These are phyloP conservation scores for Drosophila subquinaria DNA, from an alignment of 2,888 invertebrate genomes.

Conservation along the genomic window DNA sequence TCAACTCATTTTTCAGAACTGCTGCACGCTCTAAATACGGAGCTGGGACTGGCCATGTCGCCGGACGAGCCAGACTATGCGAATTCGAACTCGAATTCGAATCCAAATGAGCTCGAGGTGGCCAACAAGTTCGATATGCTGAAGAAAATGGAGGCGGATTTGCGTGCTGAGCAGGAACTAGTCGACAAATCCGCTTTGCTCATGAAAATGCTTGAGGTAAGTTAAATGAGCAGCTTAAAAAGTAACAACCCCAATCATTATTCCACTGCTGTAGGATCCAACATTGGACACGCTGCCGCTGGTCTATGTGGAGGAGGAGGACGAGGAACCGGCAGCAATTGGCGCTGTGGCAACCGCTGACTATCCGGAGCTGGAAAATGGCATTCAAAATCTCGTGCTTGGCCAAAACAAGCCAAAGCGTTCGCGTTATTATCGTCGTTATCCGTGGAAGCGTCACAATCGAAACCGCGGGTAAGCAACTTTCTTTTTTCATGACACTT, in stretches of 20 bases:
- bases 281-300: conserved; percentile 83
- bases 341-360: conserved; percentile 45
- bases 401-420: conserved; percentile 85
- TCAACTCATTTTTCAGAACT: conserved; percentile 64
- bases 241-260: not conserved
- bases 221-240: conserved; percentile 26
- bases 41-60: conserved; percentile 62
- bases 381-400: conserved; percentile 46
- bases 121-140: conserved; percentile 83
- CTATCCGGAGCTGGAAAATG: conserved; percentile 58
- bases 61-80: conserved; percentile 75
- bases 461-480: conserved; percentile 84
- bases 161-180: conserved; percentile 84
- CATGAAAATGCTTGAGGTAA: conserved; percentile 85
- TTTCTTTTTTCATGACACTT: not conserved
- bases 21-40: conserved; percentile 79
- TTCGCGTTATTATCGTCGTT: conserved; percentile 88
- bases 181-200: conserved; percentile 84
- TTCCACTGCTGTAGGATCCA: conserved; percentile 76
- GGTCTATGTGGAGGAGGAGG: conserved; percentile 84
- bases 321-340: conserved; percentile 59
- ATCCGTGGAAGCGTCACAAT: conserved; percentile 89
- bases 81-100: conserved; percentile 68
- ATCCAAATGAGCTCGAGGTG: conserved; percentile 79
- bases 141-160: conserved; percentile 82